Evolutionary conservation across 2,113 vertebrate genomes (phyloP), one percentile per base, ranked within the genome.

Genomic region (Podarcis raffonei): DNA sequence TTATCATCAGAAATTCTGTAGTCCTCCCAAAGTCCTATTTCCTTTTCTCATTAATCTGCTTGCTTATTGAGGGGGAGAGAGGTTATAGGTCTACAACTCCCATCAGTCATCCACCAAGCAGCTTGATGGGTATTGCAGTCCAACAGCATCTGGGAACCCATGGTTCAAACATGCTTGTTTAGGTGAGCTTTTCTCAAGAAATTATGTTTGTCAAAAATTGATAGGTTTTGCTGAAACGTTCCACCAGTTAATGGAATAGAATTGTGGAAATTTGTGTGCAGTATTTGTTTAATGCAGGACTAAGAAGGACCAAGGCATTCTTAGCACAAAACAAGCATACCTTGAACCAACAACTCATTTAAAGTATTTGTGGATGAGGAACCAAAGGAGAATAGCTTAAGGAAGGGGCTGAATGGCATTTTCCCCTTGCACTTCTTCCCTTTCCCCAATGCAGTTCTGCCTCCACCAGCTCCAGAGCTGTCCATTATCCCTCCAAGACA

Each of bases 401-500:
- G 30, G 68, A 71, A 71, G 30, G 9, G 68, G 11, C 27, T 71
- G 25, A 12, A 42, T 39, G 62, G 22, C 62, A 27, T 78, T n/a
- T 32, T 2, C 30, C 30, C 3, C 22, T 69, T 18, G 23, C 25
- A 6, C 4, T 42, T 16, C 22, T 12, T 86, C 30, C 16, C 35
- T 48, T 69, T 27, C 18, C 77, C 71, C 27, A 80, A 1, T 5
- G 4, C 3, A 48, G 37, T 4, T 53, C 42, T 1, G 23, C 1
- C 6, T 35, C 65, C 9, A 35, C n/a, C 77, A 72, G 12, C n/a
- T 5, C n/a, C 65, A n/a, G n/a, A 12, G 1, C 42, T 87, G 12
- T 87, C 66, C 77, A 16, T 57, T 1, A 6, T 18, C 53, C 68
- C 69, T 11, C 1, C 15, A 23, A 0, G 7, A 1, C 1, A 0